These are phyloP conservation scores for Ctenodactylus gundi DNA, from an alignment of 2,113 vertebrate species.

Conservation along the genomic window DNA sequence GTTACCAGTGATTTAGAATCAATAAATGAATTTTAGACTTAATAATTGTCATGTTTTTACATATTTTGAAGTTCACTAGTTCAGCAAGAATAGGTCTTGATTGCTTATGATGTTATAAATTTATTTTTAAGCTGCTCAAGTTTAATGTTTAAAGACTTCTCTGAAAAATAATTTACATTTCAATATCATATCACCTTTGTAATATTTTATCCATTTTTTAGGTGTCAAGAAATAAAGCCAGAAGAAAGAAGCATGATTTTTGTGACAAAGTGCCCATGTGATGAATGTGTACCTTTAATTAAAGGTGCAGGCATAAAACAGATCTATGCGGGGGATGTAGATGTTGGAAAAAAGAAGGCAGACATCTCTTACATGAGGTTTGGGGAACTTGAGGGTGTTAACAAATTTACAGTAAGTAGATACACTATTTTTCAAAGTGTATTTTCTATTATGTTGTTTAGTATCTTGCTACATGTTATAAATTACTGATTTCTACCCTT, in stretches of 20 bases:
- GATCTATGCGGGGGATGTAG: slow-evolving; percentile 93
- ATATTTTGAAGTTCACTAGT: slow-evolving; percentile 31
- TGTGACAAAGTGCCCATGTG: slow-evolving; percentile 96
- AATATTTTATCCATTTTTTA: slow-evolving; percentile 77
- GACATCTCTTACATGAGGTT: slow-evolving; percentile 97
- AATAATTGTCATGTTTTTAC: slow-evolving; percentile 3
- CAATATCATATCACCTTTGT: neutral
- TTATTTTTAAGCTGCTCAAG: neutral
- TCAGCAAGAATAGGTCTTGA: slow-evolving; percentile 5
- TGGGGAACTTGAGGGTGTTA: slow-evolving; percentile 86
- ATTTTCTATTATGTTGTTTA: neutral
- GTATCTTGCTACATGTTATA: neutral
- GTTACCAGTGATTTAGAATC: slow-evolving; percentile 14
- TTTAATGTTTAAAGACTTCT: slow-evolving; percentile 50
- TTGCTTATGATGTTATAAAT: slow-evolving; percentile 29
- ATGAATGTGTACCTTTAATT: slow-evolving; percentile 96
- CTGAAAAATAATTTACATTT: slow-evolving; percentile 37
- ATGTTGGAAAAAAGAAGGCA: slow-evolving; percentile 93
- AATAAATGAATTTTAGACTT: slow-evolving; percentile 22
- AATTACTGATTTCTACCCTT: neutral
- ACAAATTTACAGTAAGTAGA: slow-evolving; percentile 92
- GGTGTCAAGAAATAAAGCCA: slow-evolving; percentile 90
- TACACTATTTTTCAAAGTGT: neutral
- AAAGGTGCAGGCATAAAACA: slow-evolving; percentile 94
- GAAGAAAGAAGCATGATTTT: slow-evolving; percentile 94